Evolutionary conservation across 2,888 invertebrate species (phyloP).

Genomic region (Lissocephala sabroskyi): DNA sequence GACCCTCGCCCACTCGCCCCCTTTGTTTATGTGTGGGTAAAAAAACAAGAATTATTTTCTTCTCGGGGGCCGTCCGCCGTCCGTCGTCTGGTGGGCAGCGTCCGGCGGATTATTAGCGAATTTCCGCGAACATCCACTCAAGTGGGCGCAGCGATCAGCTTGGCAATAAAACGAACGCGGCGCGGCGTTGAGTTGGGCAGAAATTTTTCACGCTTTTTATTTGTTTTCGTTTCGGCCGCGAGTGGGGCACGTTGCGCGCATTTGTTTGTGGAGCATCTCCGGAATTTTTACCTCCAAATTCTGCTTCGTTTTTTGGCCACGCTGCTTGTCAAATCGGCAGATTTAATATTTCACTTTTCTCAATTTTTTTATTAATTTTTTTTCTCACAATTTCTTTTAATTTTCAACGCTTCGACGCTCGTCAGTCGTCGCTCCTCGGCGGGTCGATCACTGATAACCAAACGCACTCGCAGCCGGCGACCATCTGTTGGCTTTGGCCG

Average conservation of each 20-base stretch:
- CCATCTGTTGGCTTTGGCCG: slow-evolving; percentile 54
- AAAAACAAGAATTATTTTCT: no score
- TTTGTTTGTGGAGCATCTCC: no score
- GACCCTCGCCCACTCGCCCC: no score
- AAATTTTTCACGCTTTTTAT: slow-evolving; percentile 42
- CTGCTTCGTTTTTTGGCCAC: no score
- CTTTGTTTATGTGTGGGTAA: no score
- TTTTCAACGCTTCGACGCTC: slow-evolving; percentile 12
- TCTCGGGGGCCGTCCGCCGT: no score
- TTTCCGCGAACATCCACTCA: slow-evolving; percentile 25
- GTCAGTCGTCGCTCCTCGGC: no score
- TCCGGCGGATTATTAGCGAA: slow-evolving; percentile 39
- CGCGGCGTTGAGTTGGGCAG: slow-evolving; percentile 17
- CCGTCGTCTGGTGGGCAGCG: no score
- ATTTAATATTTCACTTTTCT: slow-evolving; percentile 11
- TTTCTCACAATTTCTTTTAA: not conserved
- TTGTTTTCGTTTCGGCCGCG: slow-evolving; percentile 18
- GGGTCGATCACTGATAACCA: slow-evolving; percentile 43
- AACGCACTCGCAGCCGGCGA: slow-evolving; percentile 47
- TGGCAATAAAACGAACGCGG: slow-evolving; percentile 7
- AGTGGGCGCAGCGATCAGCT: slow-evolving; percentile 2
- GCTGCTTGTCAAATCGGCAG: no score
- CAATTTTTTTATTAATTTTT: slow-evolving; percentile 4
- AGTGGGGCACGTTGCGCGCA: not conserved
- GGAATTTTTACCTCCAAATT: no score